Percentiles rank a stretch among this genome's conserved stretches.
phyloP scores from a whole-genome alignment of 2,888 invertebrate species.

The Erynnis tages region DNA sequence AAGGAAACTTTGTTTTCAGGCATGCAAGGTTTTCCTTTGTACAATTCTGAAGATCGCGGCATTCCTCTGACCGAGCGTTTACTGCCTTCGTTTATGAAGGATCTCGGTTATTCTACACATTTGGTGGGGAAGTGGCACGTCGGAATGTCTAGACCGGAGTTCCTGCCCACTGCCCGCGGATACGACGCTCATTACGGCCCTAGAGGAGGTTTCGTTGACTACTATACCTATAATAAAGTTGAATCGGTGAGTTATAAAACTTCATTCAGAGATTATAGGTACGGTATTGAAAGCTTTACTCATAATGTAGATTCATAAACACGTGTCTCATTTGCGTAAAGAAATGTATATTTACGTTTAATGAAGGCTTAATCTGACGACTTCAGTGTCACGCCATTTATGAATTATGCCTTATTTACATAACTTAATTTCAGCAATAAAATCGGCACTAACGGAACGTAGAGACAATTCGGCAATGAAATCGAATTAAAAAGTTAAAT shows the following conservation, averaged over 20 bases:
- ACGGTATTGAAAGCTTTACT: too few relatives aligned
- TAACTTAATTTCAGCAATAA: neutral
- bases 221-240: conserved; percentile 81
- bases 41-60: conserved; percentile 69
- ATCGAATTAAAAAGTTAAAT: neutral
- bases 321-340: too few relatives aligned
- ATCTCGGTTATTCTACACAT: conserved; percentile 88
- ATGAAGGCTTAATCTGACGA: neutral
- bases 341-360: too few relatives aligned
- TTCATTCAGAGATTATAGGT: too few relatives aligned
- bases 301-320: too few relatives aligned
- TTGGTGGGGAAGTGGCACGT: conserved; percentile 96
- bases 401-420: neutral
- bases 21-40: conserved; percentile 69
- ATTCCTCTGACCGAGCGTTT: conserved; percentile 78
- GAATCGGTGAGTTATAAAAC: conserved; percentile 56
- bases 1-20: conserved; percentile 46
- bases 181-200: conserved; percentile 91
- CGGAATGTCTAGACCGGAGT: conserved; percentile 87
- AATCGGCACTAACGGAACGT: neutral
- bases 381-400: neutral
- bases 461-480: neutral
- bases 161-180: conserved; percentile 87
- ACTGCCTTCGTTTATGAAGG: conserved; percentile 83
- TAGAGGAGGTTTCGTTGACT: conserved; percentile 88